Percentiles rank a stretch among this genome's conserved stretches.
Evolutionary conservation across 1,140 invertebrate genomes (phyloP).

Genomic region (Drosophila punjabiensis): DNA sequence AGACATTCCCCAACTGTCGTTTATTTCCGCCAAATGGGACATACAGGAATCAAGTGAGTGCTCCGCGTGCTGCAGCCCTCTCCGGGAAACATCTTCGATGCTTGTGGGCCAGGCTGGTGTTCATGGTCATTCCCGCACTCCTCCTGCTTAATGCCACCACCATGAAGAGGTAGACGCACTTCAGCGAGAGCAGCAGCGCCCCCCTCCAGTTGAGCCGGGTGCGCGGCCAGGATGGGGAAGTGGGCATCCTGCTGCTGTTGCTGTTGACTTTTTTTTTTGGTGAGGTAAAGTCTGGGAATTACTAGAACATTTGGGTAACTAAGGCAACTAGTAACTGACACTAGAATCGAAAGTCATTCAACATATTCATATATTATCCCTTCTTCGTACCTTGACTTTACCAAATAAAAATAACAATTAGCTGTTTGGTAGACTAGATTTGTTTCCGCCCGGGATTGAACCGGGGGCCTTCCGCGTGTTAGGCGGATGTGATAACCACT

Average conservation of each 20-base stretch:
- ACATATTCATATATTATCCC: background rate
- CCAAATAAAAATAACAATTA: background rate
- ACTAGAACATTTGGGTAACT: background rate
- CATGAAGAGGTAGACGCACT: conserved; percentile 44
- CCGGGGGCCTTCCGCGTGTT: conserved; percentile 91
- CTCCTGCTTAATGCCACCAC: conserved; percentile 21
- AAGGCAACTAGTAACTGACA: background rate
- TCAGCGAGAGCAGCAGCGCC: conserved; percentile 26
- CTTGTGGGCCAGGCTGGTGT: background rate
- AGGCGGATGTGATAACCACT: conserved; percentile 90
- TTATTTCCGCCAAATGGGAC: conserved; percentile 56
- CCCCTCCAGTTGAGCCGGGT: conserved; percentile 46
- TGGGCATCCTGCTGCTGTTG: conserved; percentile 12
- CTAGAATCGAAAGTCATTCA: too few species aligned
- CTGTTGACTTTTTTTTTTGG: background rate
- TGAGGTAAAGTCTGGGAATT: background rate
- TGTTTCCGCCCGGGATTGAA: conserved; percentile 95
- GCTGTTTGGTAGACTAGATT: background rate
- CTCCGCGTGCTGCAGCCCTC: background rate
- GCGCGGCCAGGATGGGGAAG: background rate
- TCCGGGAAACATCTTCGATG: background rate
- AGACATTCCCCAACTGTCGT: conserved; percentile 58
- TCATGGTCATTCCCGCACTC: background rate
- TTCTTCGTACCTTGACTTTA: too few species aligned
- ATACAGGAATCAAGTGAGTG: conserved; percentile 23